Evolutionary conservation across 2,888 invertebrate species (phyloP).

Genomic region (Apamea monoglypha): DNA sequence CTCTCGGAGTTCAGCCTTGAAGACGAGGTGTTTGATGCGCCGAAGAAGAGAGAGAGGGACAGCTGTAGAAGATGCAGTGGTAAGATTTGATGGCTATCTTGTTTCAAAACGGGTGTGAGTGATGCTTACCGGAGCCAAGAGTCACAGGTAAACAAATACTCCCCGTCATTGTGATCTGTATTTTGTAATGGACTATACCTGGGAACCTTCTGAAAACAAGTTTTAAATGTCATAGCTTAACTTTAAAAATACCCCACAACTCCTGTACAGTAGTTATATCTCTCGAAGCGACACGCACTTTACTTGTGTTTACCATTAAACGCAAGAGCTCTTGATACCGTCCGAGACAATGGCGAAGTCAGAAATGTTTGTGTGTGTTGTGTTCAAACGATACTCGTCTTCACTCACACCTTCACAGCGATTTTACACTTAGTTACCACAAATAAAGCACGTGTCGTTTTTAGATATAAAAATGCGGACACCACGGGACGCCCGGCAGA

Average conservation of each 20-base stretch:
- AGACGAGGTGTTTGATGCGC: conserved; percentile 81
- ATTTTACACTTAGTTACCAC: no score
- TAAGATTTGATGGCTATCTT: conserved; percentile 54
- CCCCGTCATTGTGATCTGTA: background rate
- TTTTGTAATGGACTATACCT: background rate
- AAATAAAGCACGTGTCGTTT: no score
- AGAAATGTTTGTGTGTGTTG: no score
- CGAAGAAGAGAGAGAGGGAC: conserved; percentile 64
- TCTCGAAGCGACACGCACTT: no score
- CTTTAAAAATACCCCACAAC: background rate
- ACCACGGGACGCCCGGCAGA: no score
- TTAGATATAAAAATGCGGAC: no score
- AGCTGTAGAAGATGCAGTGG: conserved; percentile 71
- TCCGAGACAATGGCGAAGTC: no score
- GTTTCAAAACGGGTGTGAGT: background rate
- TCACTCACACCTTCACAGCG: no score
- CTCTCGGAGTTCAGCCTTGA: conserved; percentile 75
- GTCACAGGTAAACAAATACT: background rate
- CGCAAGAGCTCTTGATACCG: no score
- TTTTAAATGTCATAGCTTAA: background rate
- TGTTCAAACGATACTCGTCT: no score
- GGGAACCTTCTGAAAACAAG: background rate
- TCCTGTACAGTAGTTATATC: no score
- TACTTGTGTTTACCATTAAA: no score
- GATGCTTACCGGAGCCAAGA: background rate